Evolutionary conservation across 64 coral and sea anemone genomes (phyloP), one percentile per base, ranked within the genome.

Genomic region (Acropora tenuis): DNA sequence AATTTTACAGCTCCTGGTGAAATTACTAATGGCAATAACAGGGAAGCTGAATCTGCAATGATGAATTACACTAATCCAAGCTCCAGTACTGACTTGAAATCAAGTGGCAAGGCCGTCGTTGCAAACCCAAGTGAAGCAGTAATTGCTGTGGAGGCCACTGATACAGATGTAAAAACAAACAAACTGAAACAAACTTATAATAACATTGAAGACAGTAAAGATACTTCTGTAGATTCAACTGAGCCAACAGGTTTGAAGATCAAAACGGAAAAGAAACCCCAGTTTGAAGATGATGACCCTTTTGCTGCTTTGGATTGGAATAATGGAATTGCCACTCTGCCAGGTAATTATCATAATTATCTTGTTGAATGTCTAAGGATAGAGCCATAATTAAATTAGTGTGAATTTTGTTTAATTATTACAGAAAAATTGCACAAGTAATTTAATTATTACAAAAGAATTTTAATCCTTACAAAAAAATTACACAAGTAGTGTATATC

Each of bases 251-350:
- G 5, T 15, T 44, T 84, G 40, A 76, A 79, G 43, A 75, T 78
- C 1, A 91, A 84, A 20, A 91, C 77, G 13, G 59, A 53, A 49
- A 75, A 79, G 52, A 80, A 91, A 76, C 49, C 43, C 76, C n/a
- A 69, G 48, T 75, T 76, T 66, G 66, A 67, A 55, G 82, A 85
- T 48, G 90, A 91, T 40, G 93, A 95, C 71, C 93, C 93, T 19
- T 94, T 89, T 86, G 57, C 95, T 50, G 84, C 86, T 59, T 86
- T 97, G 76, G 95, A 97, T 69, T 97, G 95, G 95, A 97, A 97
- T 57, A 89, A 97, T 91, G 95, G 95, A 0, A 94, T 97, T 67
- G 95, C 92, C 43, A 91, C 95, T 50, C 49, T 97, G 17, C 95
- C 95, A 94, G 95, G 95, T 97, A 88, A 10, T 55, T 5, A 55